Evolutionary conservation across 2,113 vertebrate species (phyloP), one percentile per base, ranked within the genome.

Genomic region (Cyanistes caeruleus): DNA sequence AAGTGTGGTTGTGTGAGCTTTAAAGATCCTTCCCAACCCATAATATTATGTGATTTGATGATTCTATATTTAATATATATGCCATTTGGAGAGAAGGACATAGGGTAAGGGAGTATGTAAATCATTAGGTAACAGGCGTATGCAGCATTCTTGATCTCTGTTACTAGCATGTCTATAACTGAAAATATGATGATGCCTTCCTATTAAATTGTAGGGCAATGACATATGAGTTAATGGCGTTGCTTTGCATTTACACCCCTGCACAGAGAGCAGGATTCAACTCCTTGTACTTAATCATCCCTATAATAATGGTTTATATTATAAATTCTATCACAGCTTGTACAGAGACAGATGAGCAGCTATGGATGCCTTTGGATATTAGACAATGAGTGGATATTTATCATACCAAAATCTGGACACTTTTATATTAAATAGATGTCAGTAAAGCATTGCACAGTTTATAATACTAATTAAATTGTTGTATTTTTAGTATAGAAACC

Each of bases 391-490:
- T 30, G 43, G 48, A 63, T 94, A 89, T 96, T 84, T 96, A 81
- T 93, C 77, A 88, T 63, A 84, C 20, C 31, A 91, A 80, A 87
- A 80, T 94, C 69, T 70, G 46, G 87, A 87, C 68, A 93, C 60
- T 93, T 86, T 91, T 77, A 49, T 77, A 84, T 90, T 89, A 91
- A 91, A 80, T 81, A 91, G n/a, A 52, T 76, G 88, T 18, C 83
- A 92, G 76, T 86, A 84, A 92, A 92, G 63, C 80, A 88, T 85
- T 80, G 28, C 53, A 89, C 21, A n/a, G 75, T 95, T 92, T 94
- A 92, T 83, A 95, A 80, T 65, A 56, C 59, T 89, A 95, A 96
- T 89, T 91, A 87, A 93, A 94, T 67, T 87, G 64, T 89, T 96
- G 82, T 70, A 93, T 81, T 93, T 97, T 92, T 88, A 87, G 91